Evolutionary conservation across 1,140 invertebrate species (phyloP), one percentile per base, ranked within the genome.

Genomic region (Drosophila subpulchrella): DNA sequence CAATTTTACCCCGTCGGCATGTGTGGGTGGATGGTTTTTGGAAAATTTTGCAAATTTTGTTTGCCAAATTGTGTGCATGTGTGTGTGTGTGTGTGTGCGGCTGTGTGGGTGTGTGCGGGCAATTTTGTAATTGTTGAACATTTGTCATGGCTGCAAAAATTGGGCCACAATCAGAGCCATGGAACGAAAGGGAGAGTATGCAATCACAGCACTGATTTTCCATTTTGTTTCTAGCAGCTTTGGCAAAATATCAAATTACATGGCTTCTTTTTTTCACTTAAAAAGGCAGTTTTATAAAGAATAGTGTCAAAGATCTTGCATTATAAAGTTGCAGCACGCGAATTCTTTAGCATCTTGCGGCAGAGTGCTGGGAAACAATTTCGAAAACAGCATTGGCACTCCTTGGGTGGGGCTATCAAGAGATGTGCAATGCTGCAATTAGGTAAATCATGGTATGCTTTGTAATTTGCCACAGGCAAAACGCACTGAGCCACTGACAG

Each of bases 371-470:
- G 11, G 30, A 32, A 34, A 34, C n/a, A 34, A 32, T 30, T 15
- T 11, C 17, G 17, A 20, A 44, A 50, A 32, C 32, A n/a, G n/a
- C 8, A 30, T n/a, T n/a, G n/a, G n/a, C n/a, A n/a, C 4, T 8
- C 27, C 6, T 13, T 12, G 20, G 48, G 20, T 32, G n/a, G 30
- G 20, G 11, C n/a, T 38, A 24, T 15, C 7, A 39, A 34, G 20
- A 34, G 10, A 24, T 27, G 39, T 27, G 39, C 8, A n/a, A 17
- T 36, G 54, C 6, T 71, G 82, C 78, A 86, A 82, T 86, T 86
- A 82, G 73, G 74, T 86, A 81, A 85, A 86, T 85, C 82, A 88
- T 82, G 67, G 71, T 51, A 66, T 76, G 59, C 77, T 63, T 57
- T 83, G 67, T 80, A 74, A 83, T 83, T 88, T 89, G 79, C 67